Percentiles rank a stretch among this genome's conserved stretches.
Evolutionary conservation across 1,140 invertebrate genomes (phyloP).

Genomic region (Drosophila neocordata): DNA sequence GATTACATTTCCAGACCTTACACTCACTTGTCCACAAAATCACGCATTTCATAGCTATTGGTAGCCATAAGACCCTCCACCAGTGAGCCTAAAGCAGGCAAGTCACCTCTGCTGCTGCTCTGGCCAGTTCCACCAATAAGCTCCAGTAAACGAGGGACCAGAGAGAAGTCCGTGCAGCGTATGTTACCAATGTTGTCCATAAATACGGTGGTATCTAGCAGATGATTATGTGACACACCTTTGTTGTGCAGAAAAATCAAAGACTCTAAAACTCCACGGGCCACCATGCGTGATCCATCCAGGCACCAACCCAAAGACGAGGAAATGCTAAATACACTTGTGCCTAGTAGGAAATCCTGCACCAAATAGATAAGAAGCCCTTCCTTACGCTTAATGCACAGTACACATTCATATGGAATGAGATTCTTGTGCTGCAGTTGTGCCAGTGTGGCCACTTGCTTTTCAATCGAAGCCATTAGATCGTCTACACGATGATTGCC

Average conservation of each 20-base stretch:
- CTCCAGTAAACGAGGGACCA: constrained; percentile 84
- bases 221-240: constrained; percentile 90
- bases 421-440: constrained; percentile 89
- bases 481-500: constrained; percentile 77
- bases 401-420: constrained; percentile 88
- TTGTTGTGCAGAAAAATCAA: constrained; percentile 90
- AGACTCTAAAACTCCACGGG: constrained; percentile 86
- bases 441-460: constrained; percentile 87
- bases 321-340: constrained; percentile 74
- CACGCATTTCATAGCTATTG: constrained; percentile 86
- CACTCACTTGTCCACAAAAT: constrained; percentile 87
- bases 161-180: constrained; percentile 88
- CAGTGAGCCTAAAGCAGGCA: constrained; percentile 72
- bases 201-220: constrained; percentile 87
- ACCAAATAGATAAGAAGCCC: constrained; percentile 85
- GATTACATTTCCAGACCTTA: background rate
- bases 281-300: constrained; percentile 83
- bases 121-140: constrained; percentile 68
- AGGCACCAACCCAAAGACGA: constrained; percentile 78
- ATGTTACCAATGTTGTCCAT: constrained; percentile 85
- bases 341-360: constrained; percentile 87
- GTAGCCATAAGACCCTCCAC: constrained; percentile 75
- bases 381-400: constrained; percentile 85
- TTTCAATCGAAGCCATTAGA: constrained; percentile 86
- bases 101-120: constrained; percentile 76